Base-by-base conservation (phyloP, 2,797 vertebrate species). In the Eutrigla gurnardus region DNA sequence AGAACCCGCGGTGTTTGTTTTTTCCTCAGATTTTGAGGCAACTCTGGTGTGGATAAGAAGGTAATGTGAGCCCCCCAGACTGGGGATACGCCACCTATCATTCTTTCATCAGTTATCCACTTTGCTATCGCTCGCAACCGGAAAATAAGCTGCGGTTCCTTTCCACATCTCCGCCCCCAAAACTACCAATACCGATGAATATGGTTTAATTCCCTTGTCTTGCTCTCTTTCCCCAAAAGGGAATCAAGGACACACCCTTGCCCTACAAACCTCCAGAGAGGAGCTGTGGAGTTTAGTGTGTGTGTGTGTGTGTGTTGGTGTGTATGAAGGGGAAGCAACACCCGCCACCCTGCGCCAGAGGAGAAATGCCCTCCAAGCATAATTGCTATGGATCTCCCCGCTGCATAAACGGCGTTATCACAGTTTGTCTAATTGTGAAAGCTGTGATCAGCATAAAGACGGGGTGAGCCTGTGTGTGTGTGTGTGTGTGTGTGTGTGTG, bases 371-470 rank as follows among this genome's bases (percentile, higher is more conserved):
- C 92, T 93, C 92, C 65, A 85, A 94, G 88, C 87, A 85, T 88
- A 89, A 94, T 93, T 93, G 83, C 92, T 80, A 83, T 78, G 89
- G 86, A 88, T 91, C 89, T 91, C 89, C 86, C 84, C 62, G 69
- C 88, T 87, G 87, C 83, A 90, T 88, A 89, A 91, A 88, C 43
- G 65, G 70, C 64, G 85, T 89, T 92, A 91, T 93, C 90, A 78
- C 86, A 86, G 91, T 93, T 91, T 87, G 90, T 87, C 79, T 92
- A 91, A 93, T 92, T 92, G 91, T 89, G 86, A 89, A 91, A 92
- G 87, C 90, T 91, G 91, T 89, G 87, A 95, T 93, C 91, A 91
- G 92, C 88, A 85, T 70, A 80, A 87, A 85, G 79, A 61, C 81
- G 68, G 53, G 49, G 61, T 53, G 77, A 64, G 67, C 0, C 32